These are phyloP conservation scores for Calameuta filiformis DNA, from an alignment of 2,888 invertebrate species.

Conservation along the genomic window DNA sequence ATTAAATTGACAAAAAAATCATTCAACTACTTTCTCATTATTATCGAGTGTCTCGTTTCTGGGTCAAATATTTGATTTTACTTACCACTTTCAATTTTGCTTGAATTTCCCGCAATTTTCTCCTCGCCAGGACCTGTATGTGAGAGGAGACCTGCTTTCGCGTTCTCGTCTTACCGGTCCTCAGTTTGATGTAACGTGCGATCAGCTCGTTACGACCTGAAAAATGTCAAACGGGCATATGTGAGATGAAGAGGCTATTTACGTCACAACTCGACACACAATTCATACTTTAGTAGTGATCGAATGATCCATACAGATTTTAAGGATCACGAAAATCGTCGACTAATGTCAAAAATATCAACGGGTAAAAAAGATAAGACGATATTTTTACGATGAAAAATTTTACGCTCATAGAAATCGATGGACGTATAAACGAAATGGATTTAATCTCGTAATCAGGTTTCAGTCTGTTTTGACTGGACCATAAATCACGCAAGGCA, in stretches of 20 bases:
- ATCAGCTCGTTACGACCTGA: conserved; percentile 98
- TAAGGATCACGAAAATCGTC: no score
- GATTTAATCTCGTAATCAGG: no score
- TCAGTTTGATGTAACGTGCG: conserved; percentile 98
- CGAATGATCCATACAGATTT: neutral
- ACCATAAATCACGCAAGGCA: no score
- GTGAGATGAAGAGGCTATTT: neutral
- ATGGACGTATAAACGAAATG: neutral
- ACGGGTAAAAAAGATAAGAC: neutral
- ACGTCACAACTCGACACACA: neutral
- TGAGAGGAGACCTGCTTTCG: conserved; percentile 99
- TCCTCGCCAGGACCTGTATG: conserved; percentile 98
- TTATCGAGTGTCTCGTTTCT: neutral
- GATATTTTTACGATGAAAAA: neutral
- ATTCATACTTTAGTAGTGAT: neutral
- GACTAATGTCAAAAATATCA: no score
- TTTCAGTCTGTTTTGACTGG: no score
- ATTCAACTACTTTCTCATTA: neutral
- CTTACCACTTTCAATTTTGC: conserved; percentile 97
- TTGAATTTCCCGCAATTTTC: conserved; percentile 98
- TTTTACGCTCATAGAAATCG: neutral
- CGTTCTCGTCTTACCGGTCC: conserved; percentile 99
- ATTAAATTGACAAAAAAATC: neutral
- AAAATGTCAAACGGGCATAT: conserved; percentile 10
- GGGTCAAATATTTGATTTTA: conserved; percentile 38